A percentile compares a stretch with the other conserved stretches of the same genome.
These are phyloP conservation scores for Blera fallax DNA, from an alignment of 2,888 invertebrate genomes.

Conservation along the genomic window DNA sequence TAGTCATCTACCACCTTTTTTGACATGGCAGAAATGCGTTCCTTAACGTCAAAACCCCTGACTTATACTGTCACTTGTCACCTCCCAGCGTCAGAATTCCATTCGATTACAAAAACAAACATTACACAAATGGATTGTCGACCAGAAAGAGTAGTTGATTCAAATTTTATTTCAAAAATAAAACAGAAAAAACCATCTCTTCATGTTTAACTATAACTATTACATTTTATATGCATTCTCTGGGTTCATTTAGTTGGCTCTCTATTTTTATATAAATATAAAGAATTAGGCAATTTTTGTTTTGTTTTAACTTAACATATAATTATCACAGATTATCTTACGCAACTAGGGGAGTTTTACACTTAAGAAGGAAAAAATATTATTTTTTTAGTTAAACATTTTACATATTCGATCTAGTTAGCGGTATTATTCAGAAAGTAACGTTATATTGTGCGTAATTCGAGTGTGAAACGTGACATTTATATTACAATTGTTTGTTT, in stretches of 20 bases:
- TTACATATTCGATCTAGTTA: constrained; percentile 30
- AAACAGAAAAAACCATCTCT: constrained; percentile 19
- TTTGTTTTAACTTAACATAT: constrained; percentile 48
- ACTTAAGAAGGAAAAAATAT: constrained; percentile 1
- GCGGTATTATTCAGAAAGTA: constrained; percentile 1
- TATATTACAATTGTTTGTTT: constrained; percentile 32
- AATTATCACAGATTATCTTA: constrained; percentile 68
- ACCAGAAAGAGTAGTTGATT: not conserved
- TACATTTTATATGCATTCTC: constrained; percentile 50
- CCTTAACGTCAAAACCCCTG: not conserved
- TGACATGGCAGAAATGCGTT: too few species aligned
- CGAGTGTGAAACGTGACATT: constrained; percentile 46
- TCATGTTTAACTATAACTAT: not conserved
- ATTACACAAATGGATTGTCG: constrained; percentile 34
- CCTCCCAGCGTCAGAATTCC: not conserved
- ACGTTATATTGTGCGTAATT: constrained; percentile 39
- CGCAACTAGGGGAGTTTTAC: constrained; percentile 20
- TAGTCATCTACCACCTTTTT: too few species aligned
- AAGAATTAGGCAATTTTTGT: constrained; percentile 4
- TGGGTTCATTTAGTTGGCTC: constrained; percentile 35
- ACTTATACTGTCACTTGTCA: not conserved
- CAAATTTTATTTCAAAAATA: constrained; percentile 58
- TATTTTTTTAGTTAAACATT: constrained; percentile 5
- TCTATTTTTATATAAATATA: constrained; percentile 20
- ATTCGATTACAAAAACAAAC: constrained; percentile 26